These are phyloP conservation scores for Bilobella aurantiaca DNA, from an alignment of 1,140 invertebrate genomes.

Conservation along the genomic window DNA sequence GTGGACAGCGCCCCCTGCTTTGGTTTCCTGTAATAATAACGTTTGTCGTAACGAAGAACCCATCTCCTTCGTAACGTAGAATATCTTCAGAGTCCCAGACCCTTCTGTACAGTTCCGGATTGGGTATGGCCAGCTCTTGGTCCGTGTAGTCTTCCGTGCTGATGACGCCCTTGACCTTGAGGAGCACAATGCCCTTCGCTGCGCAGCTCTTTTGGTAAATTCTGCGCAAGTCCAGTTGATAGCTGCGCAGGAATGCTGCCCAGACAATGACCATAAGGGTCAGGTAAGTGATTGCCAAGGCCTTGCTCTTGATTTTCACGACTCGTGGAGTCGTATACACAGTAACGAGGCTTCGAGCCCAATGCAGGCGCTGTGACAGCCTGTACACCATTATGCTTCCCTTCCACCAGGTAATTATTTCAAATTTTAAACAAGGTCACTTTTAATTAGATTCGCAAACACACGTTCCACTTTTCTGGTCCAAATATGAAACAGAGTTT, in stretches of 20 bases:
- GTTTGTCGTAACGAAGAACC: constrained; percentile 50
- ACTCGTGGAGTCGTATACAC: constrained; percentile 14
- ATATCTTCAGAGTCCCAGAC: constrained; percentile 24
- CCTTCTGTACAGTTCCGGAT: constrained; percentile 14
- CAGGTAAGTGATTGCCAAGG: constrained; percentile 12
- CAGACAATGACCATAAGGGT: constrained; percentile 16
- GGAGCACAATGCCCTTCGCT: constrained; percentile 6
- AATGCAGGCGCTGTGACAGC: neutral
- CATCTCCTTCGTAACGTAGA: constrained; percentile 45
- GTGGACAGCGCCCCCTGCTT: constrained; percentile 41
- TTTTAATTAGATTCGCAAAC: no score
- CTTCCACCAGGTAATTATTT: no score
- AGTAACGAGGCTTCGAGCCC: neutral
- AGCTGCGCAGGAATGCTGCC: constrained; percentile 19
- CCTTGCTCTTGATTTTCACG: constrained; percentile 20
- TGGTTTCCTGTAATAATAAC: constrained; percentile 46
- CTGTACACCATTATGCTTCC: no score
- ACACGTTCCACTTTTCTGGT: no score
- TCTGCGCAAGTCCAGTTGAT: constrained; percentile 17
- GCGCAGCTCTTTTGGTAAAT: constrained; percentile 22
- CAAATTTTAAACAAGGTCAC: no score
- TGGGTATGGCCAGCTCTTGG: constrained; percentile 7
- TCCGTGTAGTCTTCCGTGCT: constrained; percentile 14
- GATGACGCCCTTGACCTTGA: constrained; percentile 23
- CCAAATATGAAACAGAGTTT: no score